A percentile compares a stretch with the other conserved stretches of the same genome.
Conservation (phyloP, 2,888 invertebrate species). For the Electrophaes corylata region DNA sequence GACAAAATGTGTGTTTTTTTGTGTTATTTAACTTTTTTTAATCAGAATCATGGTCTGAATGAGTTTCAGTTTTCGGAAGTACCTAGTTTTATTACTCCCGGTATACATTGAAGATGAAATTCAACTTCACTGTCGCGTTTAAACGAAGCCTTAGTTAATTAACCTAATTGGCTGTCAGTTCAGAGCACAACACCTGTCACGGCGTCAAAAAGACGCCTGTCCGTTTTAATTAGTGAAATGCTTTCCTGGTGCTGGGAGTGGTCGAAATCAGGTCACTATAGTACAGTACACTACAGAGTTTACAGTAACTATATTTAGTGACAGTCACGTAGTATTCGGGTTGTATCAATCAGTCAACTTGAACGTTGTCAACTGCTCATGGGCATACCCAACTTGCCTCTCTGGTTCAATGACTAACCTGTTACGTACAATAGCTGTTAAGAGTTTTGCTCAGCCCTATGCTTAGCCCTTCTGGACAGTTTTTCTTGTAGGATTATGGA, state of each 20-base stretch:
- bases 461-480: no score
- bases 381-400: neutral
- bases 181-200: conserved; percentile 54
- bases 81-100: no score
- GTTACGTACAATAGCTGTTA: no score
- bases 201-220: conserved; percentile 57
- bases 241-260: conserved; percentile 49
- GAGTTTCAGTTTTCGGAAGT: no score
- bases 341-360: neutral
- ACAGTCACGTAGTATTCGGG: neutral
- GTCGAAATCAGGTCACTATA: conserved; percentile 36
- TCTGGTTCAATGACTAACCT: neutral
- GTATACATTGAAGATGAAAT: no score
- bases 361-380: neutral
- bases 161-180: conserved; percentile 58
- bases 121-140: neutral
- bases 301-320: conserved; percentile 9
- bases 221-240: conserved; percentile 72
- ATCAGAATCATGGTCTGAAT: no score
- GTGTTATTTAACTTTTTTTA: no score
- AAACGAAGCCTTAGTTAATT: conserved; percentile 47
- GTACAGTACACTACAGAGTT: no score
- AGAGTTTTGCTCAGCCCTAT: no score
- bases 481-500: no score
- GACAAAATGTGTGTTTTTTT: no score